Percentiles rank a stretch among this genome's conserved stretches.
Conservation (phyloP, 2,797 vertebrate genomes). For the Sciaenops ocellatus region DNA sequence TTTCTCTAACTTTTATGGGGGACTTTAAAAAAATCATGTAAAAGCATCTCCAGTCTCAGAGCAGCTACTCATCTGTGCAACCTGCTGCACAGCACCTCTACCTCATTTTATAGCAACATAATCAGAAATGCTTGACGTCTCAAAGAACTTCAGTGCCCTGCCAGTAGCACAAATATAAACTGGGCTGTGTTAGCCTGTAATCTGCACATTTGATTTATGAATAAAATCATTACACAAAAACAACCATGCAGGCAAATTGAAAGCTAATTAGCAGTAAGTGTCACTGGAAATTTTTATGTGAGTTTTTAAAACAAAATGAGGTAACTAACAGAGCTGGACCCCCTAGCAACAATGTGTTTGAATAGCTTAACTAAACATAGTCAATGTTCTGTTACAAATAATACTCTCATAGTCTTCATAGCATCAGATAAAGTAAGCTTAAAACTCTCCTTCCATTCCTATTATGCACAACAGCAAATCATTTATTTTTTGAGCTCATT, state of each 20-base stretch:
- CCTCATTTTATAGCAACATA: conserved; percentile 53
- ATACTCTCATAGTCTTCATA: background rate
- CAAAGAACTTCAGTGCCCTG: conserved; percentile 42
- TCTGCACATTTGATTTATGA: conserved; percentile 43
- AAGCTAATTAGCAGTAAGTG: conserved; percentile 53
- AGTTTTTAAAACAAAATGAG: conserved; percentile 37
- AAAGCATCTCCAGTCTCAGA: conserved; percentile 45
- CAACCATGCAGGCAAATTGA: conserved; percentile 22
- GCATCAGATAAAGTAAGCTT: background rate
- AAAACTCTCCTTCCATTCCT: background rate
- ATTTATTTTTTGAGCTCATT: background rate
- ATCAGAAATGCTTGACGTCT: conserved; percentile 58
- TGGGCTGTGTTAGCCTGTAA: conserved; percentile 18
- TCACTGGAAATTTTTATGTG: conserved; percentile 36
- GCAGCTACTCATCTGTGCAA: conserved; percentile 36
- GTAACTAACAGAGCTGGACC: conserved; percentile 21
- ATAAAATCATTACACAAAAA: conserved; percentile 44
- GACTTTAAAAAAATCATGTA: conserved; percentile 48
- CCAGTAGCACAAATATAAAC: conserved; percentile 48
- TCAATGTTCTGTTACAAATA: conserved; percentile 20
- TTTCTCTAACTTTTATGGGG: conserved; percentile 42
- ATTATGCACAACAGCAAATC: background rate
- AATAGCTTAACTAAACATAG: conserved; percentile 14
- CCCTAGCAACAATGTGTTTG: conserved; percentile 1
- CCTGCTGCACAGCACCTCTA: conserved; percentile 29